Evolutionary conservation across 1,140 invertebrate species (phyloP).

Genomic region (Eupeodes corollae): DNA sequence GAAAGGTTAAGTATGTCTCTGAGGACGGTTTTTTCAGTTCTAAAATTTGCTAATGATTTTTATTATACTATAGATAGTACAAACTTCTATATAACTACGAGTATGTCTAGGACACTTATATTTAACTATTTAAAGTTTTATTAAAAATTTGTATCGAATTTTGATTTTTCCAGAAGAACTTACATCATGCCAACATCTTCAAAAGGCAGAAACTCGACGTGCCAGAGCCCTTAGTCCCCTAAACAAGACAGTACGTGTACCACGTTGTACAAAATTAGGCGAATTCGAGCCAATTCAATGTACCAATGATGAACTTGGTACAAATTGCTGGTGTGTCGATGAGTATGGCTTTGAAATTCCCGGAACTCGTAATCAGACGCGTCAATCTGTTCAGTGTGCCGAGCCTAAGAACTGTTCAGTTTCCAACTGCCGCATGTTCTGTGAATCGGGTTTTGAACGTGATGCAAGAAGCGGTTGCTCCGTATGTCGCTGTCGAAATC

Average conservation of each 20-base stretch:
- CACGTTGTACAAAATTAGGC: conserved; percentile 54
- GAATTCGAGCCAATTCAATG: conserved; percentile 70
- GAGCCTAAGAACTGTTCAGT: conserved; percentile 57
- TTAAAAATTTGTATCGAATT: too few relatives aligned
- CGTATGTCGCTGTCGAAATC: conserved; percentile 68
- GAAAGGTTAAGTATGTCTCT: not conserved
- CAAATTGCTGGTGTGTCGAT: conserved; percentile 72
- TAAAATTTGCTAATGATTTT: too few relatives aligned
- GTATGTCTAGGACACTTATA: too few relatives aligned
- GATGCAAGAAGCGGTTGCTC: conserved; percentile 54
- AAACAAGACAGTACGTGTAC: conserved; percentile 45
- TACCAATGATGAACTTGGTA: conserved; percentile 47
- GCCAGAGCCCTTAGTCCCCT: conserved; percentile 47
- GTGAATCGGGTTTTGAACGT: conserved; percentile 63
- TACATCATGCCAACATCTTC: conserved; percentile 56
- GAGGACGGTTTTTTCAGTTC: not conserved
- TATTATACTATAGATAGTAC: too few relatives aligned
- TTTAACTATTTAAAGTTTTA: not conserved
- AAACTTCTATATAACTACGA: too few relatives aligned
- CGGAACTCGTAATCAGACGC: conserved; percentile 56
- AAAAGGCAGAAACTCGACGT: conserved; percentile 47
- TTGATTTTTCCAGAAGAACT: conserved; percentile 33
- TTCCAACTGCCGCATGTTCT: conserved; percentile 77
- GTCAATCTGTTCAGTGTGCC: conserved; percentile 56
- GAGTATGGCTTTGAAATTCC: conserved; percentile 62